Percentiles rank a stretch among this genome's conserved stretches.
phyloP scores from a whole-genome alignment of 2,113 vertebrate species.

The Acrocephalus kingi region DNA sequence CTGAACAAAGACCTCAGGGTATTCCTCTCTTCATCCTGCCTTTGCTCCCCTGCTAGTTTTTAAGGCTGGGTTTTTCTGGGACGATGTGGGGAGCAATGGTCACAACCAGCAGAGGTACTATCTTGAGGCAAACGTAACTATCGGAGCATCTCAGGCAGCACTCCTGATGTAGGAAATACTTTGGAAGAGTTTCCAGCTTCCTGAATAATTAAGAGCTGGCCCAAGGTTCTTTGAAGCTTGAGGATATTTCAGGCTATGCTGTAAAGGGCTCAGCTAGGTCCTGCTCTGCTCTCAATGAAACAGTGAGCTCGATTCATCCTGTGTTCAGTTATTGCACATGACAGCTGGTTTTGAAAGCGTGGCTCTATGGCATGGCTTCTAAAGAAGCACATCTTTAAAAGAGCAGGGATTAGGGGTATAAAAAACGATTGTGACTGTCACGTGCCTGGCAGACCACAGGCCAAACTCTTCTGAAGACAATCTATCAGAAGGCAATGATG shows the following conservation, averaged over 20 bases:
- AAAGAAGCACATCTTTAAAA: background rate
- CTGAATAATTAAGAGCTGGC: background rate
- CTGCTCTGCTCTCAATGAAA: background rate
- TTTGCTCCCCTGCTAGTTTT: background rate
- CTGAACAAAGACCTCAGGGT: background rate
- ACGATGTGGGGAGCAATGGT: background rate
- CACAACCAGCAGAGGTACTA: background rate
- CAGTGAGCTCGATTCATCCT: rapidly evolving
- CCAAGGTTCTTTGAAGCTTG: background rate
- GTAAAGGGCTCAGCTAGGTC: background rate
- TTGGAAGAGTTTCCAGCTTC: background rate
- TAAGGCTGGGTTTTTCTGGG: background rate
- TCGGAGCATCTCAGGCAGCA: background rate
- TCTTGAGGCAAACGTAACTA: background rate
- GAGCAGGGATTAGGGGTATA: background rate
- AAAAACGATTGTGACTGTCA: background rate
- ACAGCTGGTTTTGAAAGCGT: background rate
- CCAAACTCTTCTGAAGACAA: background rate
- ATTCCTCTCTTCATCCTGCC: background rate
- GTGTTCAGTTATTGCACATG: background rate
- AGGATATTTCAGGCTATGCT: background rate
- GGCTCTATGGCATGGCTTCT: background rate
- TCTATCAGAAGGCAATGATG: background rate
- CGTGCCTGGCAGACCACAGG: background rate
- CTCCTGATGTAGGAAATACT: background rate